Evolutionary conservation across 2,888 invertebrate genomes (phyloP).

Genomic region (Hemithea aestivaria): DNA sequence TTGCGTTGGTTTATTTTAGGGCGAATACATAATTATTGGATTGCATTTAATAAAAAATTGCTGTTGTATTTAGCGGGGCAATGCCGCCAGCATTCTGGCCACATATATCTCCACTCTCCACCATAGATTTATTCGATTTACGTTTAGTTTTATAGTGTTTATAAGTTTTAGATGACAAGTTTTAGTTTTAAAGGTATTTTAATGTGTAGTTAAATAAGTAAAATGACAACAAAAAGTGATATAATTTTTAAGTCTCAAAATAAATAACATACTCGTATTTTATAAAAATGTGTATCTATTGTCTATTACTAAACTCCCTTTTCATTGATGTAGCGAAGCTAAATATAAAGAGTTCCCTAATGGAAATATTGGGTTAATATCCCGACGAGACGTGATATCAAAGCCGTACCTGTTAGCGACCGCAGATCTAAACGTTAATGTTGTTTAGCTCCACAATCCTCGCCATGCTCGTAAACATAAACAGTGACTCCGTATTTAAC

Average conservation of each 20-base stretch:
- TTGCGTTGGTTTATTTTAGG: slow-evolving; percentile 9
- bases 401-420: slow-evolving; percentile 23
- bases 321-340: slow-evolving; percentile 9
- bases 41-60: slow-evolving; percentile 7
- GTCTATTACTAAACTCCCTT: not conserved
- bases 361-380: slow-evolving; percentile 17
- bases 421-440: slow-evolving; percentile 15
- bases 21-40: slow-evolving; percentile 6
- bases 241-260: too few species aligned
- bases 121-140: too few species aligned
- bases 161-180: too few species aligned
- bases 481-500: slow-evolving; percentile 34
- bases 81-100: too few species aligned
- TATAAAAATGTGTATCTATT: too few species aligned
- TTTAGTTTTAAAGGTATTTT: too few species aligned
- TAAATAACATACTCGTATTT: too few species aligned
- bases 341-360: slow-evolving; percentile 13
- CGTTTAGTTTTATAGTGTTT: too few species aligned
- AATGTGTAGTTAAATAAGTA: too few species aligned
- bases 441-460: slow-evolving; percentile 18
- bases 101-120: too few species aligned
- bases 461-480: slow-evolving; percentile 32
- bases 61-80: too few species aligned
- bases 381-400: slow-evolving; percentile 12
- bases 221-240: too few species aligned